Evolutionary conservation across 2,888 invertebrate genomes (phyloP).

Genomic region (Phengaris arion): DNA sequence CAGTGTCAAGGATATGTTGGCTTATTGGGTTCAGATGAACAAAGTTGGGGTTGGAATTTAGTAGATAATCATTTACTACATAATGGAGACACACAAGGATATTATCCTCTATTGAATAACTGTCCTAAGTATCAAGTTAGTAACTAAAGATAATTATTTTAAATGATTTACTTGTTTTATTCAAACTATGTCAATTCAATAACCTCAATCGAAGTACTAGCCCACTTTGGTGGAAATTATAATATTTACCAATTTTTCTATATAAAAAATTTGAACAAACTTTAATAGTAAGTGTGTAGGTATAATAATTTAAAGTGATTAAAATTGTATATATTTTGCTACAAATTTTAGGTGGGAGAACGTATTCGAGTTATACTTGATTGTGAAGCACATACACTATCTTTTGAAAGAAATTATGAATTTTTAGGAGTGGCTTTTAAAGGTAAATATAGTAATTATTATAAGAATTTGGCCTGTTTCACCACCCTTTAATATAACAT

Average conservation of each 20-base stretch:
- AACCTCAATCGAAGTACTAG: too few species aligned
- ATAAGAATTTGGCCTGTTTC: too few species aligned
- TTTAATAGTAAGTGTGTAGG: too few species aligned
- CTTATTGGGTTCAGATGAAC: conserved; percentile 95
- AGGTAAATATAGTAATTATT: conserved; percentile 75
- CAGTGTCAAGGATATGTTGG: conserved; percentile 98
- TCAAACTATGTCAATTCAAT: too few species aligned
- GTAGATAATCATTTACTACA: conserved; percentile 98
- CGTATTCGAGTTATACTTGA: conserved; percentile 97
- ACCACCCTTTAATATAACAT: too few species aligned
- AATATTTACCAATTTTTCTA: too few species aligned
- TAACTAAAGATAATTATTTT: background rate
- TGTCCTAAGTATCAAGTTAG: conserved; percentile 97
- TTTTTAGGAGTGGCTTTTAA: conserved; percentile 98
- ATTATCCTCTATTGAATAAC: conserved; percentile 96
- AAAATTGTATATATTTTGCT: conserved; percentile 43
- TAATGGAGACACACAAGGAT: conserved; percentile 96
- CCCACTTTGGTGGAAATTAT: too few species aligned
- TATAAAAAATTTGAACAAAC: too few species aligned
- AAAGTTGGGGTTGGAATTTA: conserved; percentile 99
- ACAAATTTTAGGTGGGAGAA: conserved; percentile 89
- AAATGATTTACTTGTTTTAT: conserved; percentile 14
- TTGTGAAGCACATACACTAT: conserved; percentile 97
- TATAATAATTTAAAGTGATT: background rate
- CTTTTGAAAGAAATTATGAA: conserved; percentile 98